Percentiles rank a stretch among this genome's conserved stretches.
Evolutionary conservation across 2,113 vertebrate species (phyloP).

Genomic region (Odontophorus gujanensis): DNA sequence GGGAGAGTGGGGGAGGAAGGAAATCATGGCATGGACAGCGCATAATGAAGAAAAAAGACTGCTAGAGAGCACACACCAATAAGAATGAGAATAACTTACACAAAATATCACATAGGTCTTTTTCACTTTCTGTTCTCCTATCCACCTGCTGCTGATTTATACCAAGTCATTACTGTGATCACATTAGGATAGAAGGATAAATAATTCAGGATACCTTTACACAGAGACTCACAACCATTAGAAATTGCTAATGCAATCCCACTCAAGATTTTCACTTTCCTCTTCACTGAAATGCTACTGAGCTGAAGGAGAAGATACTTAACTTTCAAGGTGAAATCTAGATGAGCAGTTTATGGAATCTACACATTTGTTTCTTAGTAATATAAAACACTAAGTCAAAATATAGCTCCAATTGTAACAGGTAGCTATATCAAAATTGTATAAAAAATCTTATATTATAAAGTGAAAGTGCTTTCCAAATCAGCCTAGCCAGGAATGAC

Average conservation of each 20-base stretch:
- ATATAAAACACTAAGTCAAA: neutral
- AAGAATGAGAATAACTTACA: neutral
- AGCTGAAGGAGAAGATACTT: neutral
- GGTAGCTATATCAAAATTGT: neutral
- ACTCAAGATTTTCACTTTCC: neutral
- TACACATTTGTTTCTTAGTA: neutral
- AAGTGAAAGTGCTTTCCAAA: neutral
- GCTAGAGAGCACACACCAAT: neutral
- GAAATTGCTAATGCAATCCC: neutral
- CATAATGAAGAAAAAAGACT: neutral
- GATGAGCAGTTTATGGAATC: neutral
- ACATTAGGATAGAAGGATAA: neutral
- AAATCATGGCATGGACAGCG: neutral
- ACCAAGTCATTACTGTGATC: neutral
- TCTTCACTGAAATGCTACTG: neutral
- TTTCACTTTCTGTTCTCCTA: neutral
- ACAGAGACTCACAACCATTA: neutral
- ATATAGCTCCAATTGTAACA: neutral
- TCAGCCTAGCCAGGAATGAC: neutral
- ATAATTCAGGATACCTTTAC: slow-evolving; percentile 10
- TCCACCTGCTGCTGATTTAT: neutral
- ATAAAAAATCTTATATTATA: neutral
- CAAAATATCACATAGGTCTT: neutral
- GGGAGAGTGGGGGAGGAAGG: neutral
- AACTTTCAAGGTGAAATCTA: neutral